Base-by-base conservation (phyloP, 2,797 vertebrate genomes). In the Sebastes oblongus region DNA sequence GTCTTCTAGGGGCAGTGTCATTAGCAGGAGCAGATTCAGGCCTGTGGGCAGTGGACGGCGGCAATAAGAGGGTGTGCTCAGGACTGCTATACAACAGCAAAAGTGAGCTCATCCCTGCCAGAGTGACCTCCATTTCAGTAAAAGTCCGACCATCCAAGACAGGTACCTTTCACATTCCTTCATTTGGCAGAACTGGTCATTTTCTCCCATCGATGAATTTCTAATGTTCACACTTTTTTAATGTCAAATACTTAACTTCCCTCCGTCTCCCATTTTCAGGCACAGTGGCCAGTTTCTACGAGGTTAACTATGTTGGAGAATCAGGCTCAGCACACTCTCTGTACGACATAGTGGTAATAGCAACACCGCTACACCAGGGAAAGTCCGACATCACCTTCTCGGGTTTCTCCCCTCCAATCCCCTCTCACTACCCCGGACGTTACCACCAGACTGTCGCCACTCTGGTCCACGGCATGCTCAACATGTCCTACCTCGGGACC, bases 21-120 rank as follows among this genome's bases (percentile, higher is more conserved):
- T 79, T 99, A 78, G 90, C 97, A 0, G 88, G 94, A 10, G 84
- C 92, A 0, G 96, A 96, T 20, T 92, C 97, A 0, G 96, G 95
- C 6, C 94, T 97, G 72, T 99, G 98, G 98, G 94, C 97, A 0
- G 96, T 99, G 32, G 96, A 98, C 79, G 98, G 97, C 7, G 98
- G 98, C 1, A 99, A 99, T 87, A 97, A 96, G 77, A 93, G 92
- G 1, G 96, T 98, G 52, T 99, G 98, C 64, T 92, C 87, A 0
- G 96, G 97, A 12, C 96, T 99, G 20, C 86, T 99, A 60, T 96
- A 95, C 69, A 72, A 96, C 78, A 97, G 97, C 78, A 98, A 97
- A 91, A 96, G 96, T 3, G 95, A 97, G 8, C 92, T 99, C 54
- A 94, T 98, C 83, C 25, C 92, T 0, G 97, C 94, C 32, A 95